Base-by-base conservation (phyloP, 1,140 invertebrate species). In the Mizuhopecten yessoensis region DNA sequence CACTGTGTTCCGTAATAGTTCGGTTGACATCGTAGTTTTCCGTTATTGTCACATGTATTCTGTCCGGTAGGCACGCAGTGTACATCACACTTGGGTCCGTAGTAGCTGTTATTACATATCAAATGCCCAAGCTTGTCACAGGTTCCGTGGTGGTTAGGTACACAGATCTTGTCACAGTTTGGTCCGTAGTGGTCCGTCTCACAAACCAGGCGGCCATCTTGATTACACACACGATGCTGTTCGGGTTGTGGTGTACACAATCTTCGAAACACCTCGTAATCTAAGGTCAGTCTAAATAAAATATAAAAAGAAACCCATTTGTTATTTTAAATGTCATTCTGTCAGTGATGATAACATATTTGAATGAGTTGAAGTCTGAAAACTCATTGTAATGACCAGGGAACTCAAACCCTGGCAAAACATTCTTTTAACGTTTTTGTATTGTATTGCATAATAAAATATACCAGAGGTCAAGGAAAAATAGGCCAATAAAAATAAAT, bases 61-160 rank as follows among this genome's bases (percentile, higher is more conserved):
- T n/a, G n/a, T 29, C 7, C 5, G 3, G 57, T 75, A 3, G n/a
- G 9, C 29, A 5, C 5, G 29, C 57, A 75, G 17, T 9, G 5
- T 17, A 29, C n/a, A 29, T 29, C 2, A 75, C 57, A 75, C n/a
- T n/a, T 29, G 1, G 39, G 36, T n/a, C 89, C 89, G 42, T 86
- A 87, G n/a, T 90, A 86, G 29, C 17, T 87, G n/a, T 33, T 20
- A 7, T 87, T 49, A 87, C 89, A 90, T 45, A 36, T 33, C 13
- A 87, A 10, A 33, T 90, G 34, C 5, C 89, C 89, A 11, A 34
- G 36, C 29, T 0, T 7, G n/a, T 90, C 86, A 90, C 89, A 90
- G 10, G 29, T 33, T 11, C 42, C 29, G 23, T 90, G 75, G 10
- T 33, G 33, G 0, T 0, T 87, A 33, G 34, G n/a, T 49, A 33